Evolutionary conservation across 2,888 invertebrate species (phyloP).

Genomic region (Caenorhabditis panamensis): DNA sequence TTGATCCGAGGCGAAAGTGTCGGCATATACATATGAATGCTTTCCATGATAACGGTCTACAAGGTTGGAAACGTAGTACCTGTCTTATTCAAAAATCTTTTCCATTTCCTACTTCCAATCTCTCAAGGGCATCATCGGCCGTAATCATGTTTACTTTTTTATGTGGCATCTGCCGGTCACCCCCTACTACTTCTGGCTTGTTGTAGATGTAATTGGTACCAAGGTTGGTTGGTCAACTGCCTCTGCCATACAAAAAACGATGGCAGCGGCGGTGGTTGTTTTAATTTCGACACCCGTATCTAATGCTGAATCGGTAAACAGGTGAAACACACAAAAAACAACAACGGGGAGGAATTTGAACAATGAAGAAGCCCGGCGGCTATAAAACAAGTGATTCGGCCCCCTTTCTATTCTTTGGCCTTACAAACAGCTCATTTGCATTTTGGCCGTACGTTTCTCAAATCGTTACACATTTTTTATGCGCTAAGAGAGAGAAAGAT

Average conservation of each 20-base stretch:
- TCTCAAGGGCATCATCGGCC: conserved; percentile 48
- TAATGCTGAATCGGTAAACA: conserved; percentile 35
- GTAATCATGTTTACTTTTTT: conserved; percentile 53
- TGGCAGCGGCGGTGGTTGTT: conserved; percentile 23
- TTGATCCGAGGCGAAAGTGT: conserved; percentile 2
- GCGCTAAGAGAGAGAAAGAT: not conserved
- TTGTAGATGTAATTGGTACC: conserved; percentile 52
- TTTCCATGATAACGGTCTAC: not conserved
- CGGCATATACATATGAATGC: conserved; percentile 15
- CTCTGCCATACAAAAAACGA: conserved; percentile 6
- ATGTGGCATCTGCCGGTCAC: conserved; percentile 39
- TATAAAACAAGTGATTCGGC: not conserved
- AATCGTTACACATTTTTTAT: not conserved
- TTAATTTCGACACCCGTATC: conserved; percentile 47
- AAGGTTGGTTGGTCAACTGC: conserved; percentile 46
- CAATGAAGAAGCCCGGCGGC: not conserved
- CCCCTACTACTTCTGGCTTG: conserved; percentile 41
- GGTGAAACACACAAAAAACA: conserved; percentile 18
- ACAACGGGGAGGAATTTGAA: conserved; percentile 37
- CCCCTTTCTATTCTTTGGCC: conserved; percentile 35
- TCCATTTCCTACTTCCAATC: conserved; percentile 30
- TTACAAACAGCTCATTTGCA: conserved; percentile 35
- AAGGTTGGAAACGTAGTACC: not conserved
- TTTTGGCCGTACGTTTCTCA: conserved; percentile 13
- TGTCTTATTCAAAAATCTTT: conserved; percentile 36